A percentile compares a stretch with the other conserved stretches of the same genome.
Evolutionary conservation across 1,140 invertebrate genomes (phyloP).

Genomic region (Batillaria attramentaria): DNA sequence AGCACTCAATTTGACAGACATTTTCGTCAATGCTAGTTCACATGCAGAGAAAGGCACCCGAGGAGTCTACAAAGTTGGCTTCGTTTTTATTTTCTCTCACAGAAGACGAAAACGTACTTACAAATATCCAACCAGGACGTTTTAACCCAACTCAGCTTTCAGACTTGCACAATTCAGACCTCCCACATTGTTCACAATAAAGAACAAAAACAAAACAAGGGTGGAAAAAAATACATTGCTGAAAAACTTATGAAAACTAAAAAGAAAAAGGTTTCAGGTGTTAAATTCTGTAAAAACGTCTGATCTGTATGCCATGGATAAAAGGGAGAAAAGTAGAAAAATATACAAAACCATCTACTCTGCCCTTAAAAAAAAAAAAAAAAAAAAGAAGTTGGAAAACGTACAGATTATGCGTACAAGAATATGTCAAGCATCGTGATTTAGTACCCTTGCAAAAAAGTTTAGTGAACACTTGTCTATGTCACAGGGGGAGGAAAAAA

Average conservation of each 20-base stretch:
- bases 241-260: too few species aligned
- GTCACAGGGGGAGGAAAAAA: background rate
- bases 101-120: too few species aligned
- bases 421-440: background rate
- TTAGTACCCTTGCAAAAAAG: background rate
- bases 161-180: background rate
- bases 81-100: background rate
- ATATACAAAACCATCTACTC: background rate
- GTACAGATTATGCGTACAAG: conserved; percentile 4
- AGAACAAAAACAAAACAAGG: background rate
- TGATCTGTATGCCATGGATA: background rate
- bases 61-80: conserved; percentile 3
- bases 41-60: conserved; percentile 7
- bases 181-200: background rate
- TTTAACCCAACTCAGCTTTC: background rate
- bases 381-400: background rate
- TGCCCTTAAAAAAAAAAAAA: background rate
- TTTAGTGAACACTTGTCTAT: background rate
- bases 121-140: too few species aligned
- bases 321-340: background rate
- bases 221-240: too few species aligned
- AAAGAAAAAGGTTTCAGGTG: background rate
- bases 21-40: background rate
- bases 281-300: background rate
- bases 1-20: background rate